A percentile compares a stretch with the other conserved stretches of the same genome.
phyloP scores from a whole-genome alignment of 1,140 invertebrate genomes.

The Mamestra configurata region DNA sequence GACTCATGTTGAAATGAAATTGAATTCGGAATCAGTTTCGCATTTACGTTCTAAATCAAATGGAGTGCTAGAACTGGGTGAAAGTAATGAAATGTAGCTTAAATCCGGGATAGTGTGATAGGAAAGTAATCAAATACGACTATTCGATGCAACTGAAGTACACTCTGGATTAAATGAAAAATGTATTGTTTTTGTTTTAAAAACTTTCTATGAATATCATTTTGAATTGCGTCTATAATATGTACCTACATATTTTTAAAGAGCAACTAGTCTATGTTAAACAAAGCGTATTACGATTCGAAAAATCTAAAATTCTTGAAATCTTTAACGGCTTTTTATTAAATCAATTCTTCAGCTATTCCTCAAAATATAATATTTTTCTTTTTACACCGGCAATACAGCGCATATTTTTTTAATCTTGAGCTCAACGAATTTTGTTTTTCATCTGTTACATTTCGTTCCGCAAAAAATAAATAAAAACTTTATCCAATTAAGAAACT shows the following conservation, averaged over 20 bases:
- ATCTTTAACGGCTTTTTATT: neutral
- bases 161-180: neutral
- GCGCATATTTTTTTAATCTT: neutral
- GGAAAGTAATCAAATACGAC: neutral
- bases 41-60: neutral
- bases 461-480: constrained; percentile 20
- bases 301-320: neutral
- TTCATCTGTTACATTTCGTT: neutral
- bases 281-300: too few species aligned
- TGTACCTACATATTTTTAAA: too few species aligned
- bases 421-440: neutral
- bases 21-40: neutral
- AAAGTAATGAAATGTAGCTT: constrained; percentile 1
- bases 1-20: neutral
- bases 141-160: neutral
- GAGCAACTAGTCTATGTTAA: too few species aligned
- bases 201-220: too few species aligned
- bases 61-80: neutral
- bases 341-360: neutral
- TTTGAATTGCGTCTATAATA: too few species aligned
- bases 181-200: too few species aligned
- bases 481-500: constrained; percentile 41
- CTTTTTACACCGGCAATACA: neutral
- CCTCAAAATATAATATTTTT: neutral
- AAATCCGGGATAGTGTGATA: neutral